Evolutionary conservation across 2,888 invertebrate species (phyloP).

Genomic region (Ichneumoninae sp.): DNA sequence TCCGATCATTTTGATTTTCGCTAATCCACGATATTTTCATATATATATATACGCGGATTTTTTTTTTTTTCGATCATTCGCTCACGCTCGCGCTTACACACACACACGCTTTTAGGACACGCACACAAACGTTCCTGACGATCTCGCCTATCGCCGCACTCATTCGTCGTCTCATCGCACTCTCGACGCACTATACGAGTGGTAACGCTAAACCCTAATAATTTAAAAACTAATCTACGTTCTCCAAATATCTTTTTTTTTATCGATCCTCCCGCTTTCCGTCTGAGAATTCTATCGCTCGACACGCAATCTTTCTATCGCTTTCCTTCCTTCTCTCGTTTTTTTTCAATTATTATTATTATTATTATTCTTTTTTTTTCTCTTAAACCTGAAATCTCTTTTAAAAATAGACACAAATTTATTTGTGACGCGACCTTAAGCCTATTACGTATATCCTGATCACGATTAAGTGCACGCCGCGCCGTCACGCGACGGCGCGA

Average conservation of each 20-base stretch:
- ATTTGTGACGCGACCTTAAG: slow-evolving; percentile 79
- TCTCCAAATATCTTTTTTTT: slow-evolving; percentile 60
- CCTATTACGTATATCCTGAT: slow-evolving; percentile 84
- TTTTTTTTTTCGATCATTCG: slow-evolving; percentile 49
- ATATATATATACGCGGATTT: slow-evolving; percentile 53
- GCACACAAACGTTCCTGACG: slow-evolving; percentile 16
- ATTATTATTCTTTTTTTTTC: slow-evolving; percentile 45
- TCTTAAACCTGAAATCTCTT: slow-evolving; percentile 74
- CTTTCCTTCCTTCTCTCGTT: slow-evolving; percentile 42
- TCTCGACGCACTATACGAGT: slow-evolving; percentile 59
- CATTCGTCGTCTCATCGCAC: slow-evolving; percentile 50
- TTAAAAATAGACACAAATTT: slow-evolving; percentile 84
- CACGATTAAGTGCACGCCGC: slow-evolving; percentile 78
- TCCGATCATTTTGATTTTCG: slow-evolving; percentile 58
- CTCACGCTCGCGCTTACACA: slow-evolving; percentile 38
- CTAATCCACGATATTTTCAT: slow-evolving; percentile 24
- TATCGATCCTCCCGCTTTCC: slow-evolving; percentile 3
- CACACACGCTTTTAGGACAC: background rate
- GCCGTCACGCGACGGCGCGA: slow-evolving; percentile 46
- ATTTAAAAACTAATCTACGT: slow-evolving; percentile 75
- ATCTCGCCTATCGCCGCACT: slow-evolving; percentile 17
- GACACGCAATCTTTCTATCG: background rate
- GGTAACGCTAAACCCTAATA: slow-evolving; percentile 74
- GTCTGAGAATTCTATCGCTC: background rate
- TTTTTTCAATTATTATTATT: slow-evolving; percentile 25